Evolutionary conservation across 2,797 vertebrate species (phyloP).

Genomic region (Acipenser ruthenus): DNA sequence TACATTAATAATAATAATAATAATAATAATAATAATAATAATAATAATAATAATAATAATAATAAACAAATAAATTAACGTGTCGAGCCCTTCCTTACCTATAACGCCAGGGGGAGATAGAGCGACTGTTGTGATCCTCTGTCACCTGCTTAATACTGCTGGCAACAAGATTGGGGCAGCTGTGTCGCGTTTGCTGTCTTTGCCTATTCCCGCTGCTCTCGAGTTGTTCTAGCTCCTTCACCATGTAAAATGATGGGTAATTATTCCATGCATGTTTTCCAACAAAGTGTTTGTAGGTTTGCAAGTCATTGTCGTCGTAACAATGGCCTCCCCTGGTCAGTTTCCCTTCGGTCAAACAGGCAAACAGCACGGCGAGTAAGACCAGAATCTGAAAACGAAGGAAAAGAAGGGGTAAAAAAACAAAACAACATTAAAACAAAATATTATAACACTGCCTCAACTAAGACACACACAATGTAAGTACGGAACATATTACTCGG

Average conservation of each 20-base stretch:
- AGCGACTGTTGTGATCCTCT: constrained; percentile 35
- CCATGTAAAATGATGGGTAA: constrained; percentile 24
- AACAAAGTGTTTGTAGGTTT: not conserved
- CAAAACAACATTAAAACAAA: too few species aligned
- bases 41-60: too few species aligned
- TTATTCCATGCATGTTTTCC: not conserved
- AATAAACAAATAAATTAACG: too few species aligned
- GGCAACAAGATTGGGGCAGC: constrained; percentile 26
- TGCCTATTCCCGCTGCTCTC: not conserved
- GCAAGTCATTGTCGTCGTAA: too few species aligned
- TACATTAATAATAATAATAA: too few species aligned
- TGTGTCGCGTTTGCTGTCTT: too few species aligned
- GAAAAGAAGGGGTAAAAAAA: not conserved
- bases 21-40: too few species aligned
- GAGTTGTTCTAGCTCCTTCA: not conserved
- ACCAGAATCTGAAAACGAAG: constrained; percentile 34
- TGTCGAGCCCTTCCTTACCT: constrained; percentile 46
- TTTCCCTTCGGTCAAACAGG: not conserved
- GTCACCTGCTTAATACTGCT: not conserved
- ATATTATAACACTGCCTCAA: too few species aligned
- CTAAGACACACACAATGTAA: too few species aligned
- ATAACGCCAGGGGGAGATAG: constrained; percentile 76
- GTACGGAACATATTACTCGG: too few species aligned
- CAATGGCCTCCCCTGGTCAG: not conserved
- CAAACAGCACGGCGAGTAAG: constrained; percentile 23